Evolutionary conservation across 1,140 invertebrate genomes (phyloP), one percentile per base, ranked within the genome.

Genomic region (Philotrypesis tridentata): DNA sequence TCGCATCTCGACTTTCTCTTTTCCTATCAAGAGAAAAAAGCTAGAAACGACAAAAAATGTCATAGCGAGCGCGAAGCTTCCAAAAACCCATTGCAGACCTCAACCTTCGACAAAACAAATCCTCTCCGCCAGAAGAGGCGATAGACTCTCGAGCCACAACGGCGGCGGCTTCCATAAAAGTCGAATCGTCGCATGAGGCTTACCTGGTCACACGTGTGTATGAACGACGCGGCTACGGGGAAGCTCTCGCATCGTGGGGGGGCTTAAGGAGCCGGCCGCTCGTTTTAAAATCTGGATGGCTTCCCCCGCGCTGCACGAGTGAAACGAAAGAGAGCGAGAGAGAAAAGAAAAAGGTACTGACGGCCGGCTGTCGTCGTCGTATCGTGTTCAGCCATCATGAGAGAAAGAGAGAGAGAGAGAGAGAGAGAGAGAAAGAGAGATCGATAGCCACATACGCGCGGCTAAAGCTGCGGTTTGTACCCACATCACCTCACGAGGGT

Each of bases 211-310:
- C 48, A n/a, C 21, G 21, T 17, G 4, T 6, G 17, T 21, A 48
- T 48, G 43, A 48, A 48, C 43, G 43, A 55, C 48, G 9, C 14
- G 63, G 63, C 25, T 5, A 70, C 67, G 67, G 27, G 60, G 29
- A 33, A 70, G 60, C 37, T 61, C 25, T 63, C 27, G 23, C 40
- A 27, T 29, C 31, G 17, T 70, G 48, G n/a, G 75, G 61, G 63
- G 29, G 61, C 60, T 76, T 48, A 55, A 78, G 65, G 76, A 78
- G 65, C 40, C 40, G 75, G 83, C 40, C 60, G 67, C 72, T 85
- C 79, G 84, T 71, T 86, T 31, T 63, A 84, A 85, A 85, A 85
- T 86, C 83, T 83, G 84, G 82, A 85, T 85, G 84, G 86, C 86
- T 86, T 86, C 86, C 84, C 84, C 79, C 80, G 74, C 48, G 71